Base-by-base conservation (phyloP, 2,797 vertebrate genomes). In the Remorina albescens region DNA sequence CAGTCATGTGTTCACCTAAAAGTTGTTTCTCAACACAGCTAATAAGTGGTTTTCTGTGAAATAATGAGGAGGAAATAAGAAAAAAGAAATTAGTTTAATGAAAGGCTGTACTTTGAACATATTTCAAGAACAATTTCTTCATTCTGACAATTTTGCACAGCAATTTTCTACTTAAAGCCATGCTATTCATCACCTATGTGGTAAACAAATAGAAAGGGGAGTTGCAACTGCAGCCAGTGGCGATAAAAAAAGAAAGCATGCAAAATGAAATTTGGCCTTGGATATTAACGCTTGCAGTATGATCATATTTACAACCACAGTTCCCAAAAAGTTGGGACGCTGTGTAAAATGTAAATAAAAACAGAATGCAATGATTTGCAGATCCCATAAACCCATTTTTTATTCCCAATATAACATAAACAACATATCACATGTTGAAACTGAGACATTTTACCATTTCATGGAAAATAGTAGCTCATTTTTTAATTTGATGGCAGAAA, bases 11-110 rank as follows among this genome's bases (percentile, higher is more conserved):
- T 95, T 99, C 98, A 92, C 97, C 98, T 90, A 99, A 94, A 88
- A 99, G 96, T 67, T 99, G 98, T 86, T 98, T 99, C 94, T 99
- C 98, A 93, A 99, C 95, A 80, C 96, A 97, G 89, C 95, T 96
- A 91, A 99, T 96, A 66, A 99, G 96, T 77, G 97, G 95, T 92
- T 99, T 99, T 93, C 98, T 99, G 93, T 16, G 15, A 71, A 81
- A 91, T 74, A 84, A 92, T n/a, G 4, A 62, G 46, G 3, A 23
- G 1, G 36, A 71, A 60, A 58, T 6, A 49, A 92, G 86, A 37
- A 44, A 9, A 3, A 8, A 73, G 10, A 80, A 54, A 80, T 41
- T 71, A 46, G 57, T 5, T 0, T n/a, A 36, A 58, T 58, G 4
- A 36, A 39, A 25, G 18, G 37, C n/a, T 3, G 3, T 47, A 46